These are phyloP conservation scores for Leontopithecus rosalia DNA, from an alignment of 2,797 vertebrate genomes.

Conservation along the genomic window DNA sequence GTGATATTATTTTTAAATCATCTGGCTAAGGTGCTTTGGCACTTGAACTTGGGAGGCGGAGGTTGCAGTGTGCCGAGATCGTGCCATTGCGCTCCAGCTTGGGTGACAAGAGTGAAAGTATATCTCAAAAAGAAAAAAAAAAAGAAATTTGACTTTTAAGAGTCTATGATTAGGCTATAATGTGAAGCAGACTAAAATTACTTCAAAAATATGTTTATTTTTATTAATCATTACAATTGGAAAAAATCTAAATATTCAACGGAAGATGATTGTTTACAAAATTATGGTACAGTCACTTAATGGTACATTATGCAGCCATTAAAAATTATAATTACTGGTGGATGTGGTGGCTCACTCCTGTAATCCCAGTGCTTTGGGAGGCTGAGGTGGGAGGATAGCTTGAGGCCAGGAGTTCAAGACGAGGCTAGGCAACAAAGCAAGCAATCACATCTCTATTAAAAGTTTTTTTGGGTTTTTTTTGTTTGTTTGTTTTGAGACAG, in stretches of 20 bases:
- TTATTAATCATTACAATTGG: neutral
- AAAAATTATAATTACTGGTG: neutral
- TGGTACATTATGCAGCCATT: neutral
- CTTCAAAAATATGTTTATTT: neutral
- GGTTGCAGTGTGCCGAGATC: no score
- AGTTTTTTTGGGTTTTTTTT: no score
- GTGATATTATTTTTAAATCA: neutral
- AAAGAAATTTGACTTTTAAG: neutral
- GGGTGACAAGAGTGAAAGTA: no score
- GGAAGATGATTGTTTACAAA: neutral
- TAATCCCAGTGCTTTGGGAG: neutral
- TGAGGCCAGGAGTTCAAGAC: neutral
- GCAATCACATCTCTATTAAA: neutral
- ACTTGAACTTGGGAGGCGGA: no score
- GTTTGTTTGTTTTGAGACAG: no score
- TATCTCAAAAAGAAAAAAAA: no score
- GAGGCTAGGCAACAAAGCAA: neutral
- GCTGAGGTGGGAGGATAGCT: neutral
- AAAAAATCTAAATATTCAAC: neutral
- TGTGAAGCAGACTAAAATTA: constrained; percentile 13
- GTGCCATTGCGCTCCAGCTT: no score
- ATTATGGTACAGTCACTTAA: neutral
- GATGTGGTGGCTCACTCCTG: neutral
- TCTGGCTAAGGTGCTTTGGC: neutral
- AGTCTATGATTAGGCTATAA: neutral